These are phyloP conservation scores for Triplophysa siluroides DNA, from an alignment of 2,113 vertebrate species.

Conservation along the genomic window DNA sequence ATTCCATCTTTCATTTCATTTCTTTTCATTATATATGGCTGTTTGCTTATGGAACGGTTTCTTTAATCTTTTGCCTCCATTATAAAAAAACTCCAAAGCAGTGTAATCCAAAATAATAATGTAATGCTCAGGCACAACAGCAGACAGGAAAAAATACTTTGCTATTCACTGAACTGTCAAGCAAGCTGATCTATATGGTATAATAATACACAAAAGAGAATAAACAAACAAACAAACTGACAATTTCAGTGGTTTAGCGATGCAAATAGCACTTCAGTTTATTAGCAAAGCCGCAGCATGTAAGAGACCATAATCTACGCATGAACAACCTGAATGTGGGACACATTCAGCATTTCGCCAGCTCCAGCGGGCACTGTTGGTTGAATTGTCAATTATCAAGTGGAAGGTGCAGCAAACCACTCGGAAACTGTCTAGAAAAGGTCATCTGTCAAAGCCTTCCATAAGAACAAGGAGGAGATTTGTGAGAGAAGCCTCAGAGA, in stretches of 20 bases:
- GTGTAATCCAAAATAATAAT: not conserved
- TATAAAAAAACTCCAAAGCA: not conserved
- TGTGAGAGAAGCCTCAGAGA: constrained; percentile 22
- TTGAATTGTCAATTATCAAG: constrained; percentile 29
- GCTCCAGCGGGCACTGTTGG: constrained; percentile 9
- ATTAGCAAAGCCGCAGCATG: not conserved
- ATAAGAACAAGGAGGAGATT: constrained; percentile 17
- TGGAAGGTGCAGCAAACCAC: constrained; percentile 28
- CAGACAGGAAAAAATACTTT: not conserved
- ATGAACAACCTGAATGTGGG: not conserved
- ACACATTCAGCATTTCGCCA: not conserved
- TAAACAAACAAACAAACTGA: constrained; percentile 14
- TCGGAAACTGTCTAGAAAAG: constrained; percentile 24
- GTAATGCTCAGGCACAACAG: not conserved
- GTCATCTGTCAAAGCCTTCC: constrained; percentile 33
- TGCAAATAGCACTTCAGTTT: not conserved
- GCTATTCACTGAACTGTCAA: constrained; percentile 1
- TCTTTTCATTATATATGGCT: not conserved
- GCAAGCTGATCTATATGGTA: not conserved
- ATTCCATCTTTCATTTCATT: constrained; percentile 30
- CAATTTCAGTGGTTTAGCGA: not conserved
- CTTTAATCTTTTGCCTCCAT: constrained; percentile 11
- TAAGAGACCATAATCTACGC: not conserved
- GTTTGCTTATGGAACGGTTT: constrained; percentile 1
- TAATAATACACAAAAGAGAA: not conserved